A percentile compares a stretch with the other conserved stretches of the same genome.
These are phyloP conservation scores for Rhimphoctona megacephalus DNA, from an alignment of 2,888 invertebrate species.

Conservation along the genomic window DNA sequence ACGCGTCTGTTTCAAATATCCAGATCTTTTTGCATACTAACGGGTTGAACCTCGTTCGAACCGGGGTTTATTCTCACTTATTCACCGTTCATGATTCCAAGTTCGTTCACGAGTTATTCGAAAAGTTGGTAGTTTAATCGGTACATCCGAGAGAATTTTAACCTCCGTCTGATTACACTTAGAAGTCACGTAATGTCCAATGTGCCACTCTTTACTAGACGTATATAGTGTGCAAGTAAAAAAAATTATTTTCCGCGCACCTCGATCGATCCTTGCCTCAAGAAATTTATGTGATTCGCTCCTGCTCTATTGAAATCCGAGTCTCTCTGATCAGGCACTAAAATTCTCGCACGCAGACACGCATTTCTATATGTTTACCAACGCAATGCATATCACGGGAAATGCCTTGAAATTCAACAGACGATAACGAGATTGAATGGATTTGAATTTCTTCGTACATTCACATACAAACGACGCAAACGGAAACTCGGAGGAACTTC, in stretches of 20 bases:
- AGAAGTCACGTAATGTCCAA: slow-evolving; percentile 6
- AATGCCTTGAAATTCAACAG: slow-evolving; percentile 28
- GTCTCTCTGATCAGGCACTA: not conserved
- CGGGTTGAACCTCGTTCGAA: no score
- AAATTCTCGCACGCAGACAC: not conserved
- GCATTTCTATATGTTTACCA: not conserved
- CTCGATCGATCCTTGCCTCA: not conserved
- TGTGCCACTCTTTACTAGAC: not conserved
- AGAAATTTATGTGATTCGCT: not conserved
- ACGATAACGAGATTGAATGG: slow-evolving; percentile 44
- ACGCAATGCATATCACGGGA: slow-evolving; percentile 3
- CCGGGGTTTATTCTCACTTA: not conserved
- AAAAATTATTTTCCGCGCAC: not conserved
- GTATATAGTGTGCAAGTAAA: not conserved
- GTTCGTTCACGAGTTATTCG: slow-evolving; percentile 71
- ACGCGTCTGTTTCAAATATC: not conserved
- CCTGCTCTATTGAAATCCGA: not conserved
- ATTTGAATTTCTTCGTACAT: slow-evolving; percentile 44
- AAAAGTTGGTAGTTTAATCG: slow-evolving; percentile 74
- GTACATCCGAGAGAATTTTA: slow-evolving; percentile 66
- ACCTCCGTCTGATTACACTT: not conserved
- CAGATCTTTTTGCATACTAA: not conserved
- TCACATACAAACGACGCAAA: not conserved
- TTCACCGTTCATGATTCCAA: slow-evolving; percentile 2
- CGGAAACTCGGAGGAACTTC: not conserved